These are phyloP conservation scores for Gephyroberyx darwinii DNA, from an alignment of 2,797 vertebrate species.

Conservation along the genomic window DNA sequence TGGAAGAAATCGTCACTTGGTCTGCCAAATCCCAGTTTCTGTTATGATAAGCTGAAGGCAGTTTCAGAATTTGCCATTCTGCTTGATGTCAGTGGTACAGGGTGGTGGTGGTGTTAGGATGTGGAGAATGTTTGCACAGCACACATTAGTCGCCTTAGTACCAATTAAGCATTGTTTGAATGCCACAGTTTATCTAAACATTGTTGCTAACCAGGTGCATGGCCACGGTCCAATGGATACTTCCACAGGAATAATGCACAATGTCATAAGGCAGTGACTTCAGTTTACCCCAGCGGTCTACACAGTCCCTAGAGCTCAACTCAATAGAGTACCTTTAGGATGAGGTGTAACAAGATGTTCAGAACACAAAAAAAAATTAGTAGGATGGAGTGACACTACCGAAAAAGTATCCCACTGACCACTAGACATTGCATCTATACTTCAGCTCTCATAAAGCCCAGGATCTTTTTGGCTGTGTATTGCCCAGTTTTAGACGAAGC, in stretches of 20 bases:
- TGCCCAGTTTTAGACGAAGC: too few relatives aligned
- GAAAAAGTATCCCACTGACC: too few relatives aligned
- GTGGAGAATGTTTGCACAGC: not conserved
- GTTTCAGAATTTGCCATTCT: not conserved
- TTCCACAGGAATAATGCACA: constrained; percentile 7
- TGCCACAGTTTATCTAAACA: constrained; percentile 14
- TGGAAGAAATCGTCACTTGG: not conserved
- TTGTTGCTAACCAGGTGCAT: constrained; percentile 21
- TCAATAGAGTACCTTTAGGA: too few relatives aligned
- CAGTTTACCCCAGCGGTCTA: too few relatives aligned
- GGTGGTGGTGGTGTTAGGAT: not conserved
- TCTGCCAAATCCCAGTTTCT: not conserved
- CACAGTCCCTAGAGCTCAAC: too few relatives aligned
- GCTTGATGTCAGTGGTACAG: not conserved
- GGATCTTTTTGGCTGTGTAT: too few relatives aligned
- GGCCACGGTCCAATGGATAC: not conserved
- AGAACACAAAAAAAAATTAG: too few relatives aligned
- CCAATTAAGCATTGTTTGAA: constrained; percentile 9
- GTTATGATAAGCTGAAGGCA: constrained; percentile 1
- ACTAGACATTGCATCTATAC: too few relatives aligned
- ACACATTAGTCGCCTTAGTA: constrained; percentile 1
- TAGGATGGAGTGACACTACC: too few relatives aligned
- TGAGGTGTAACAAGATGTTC: too few relatives aligned
- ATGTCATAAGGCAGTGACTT: constrained; percentile 7
- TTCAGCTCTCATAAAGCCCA: too few relatives aligned